A percentile compares a stretch with the other conserved stretches of the same genome.
phyloP scores from a whole-genome alignment of 2,113 vertebrate species.

The Tympanuchus pallidicinctus region DNA sequence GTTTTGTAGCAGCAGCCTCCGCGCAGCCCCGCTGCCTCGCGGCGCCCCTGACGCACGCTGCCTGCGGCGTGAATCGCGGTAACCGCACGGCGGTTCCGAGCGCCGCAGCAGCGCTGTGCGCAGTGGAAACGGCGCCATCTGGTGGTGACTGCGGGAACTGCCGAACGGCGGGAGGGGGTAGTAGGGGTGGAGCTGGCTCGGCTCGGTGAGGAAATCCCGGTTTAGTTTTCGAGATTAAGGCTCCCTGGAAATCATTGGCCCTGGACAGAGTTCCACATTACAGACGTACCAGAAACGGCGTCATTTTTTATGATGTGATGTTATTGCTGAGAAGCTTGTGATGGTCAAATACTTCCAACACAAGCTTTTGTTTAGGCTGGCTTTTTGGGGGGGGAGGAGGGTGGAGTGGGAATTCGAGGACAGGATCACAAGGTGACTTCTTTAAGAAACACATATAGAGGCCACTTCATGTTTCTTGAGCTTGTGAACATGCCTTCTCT shows the following conservation, averaged over 20 bases:
- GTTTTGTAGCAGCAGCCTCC: neutral
- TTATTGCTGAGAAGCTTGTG: neutral
- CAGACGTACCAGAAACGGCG: neutral
- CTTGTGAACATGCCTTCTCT: neutral
- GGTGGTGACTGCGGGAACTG: conserved; percentile 61
- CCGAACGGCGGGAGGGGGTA: neutral
- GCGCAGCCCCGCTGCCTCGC: neutral
- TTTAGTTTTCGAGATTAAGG: conserved; percentile 60
- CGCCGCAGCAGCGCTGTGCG: neutral
- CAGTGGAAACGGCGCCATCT: conserved; percentile 77
- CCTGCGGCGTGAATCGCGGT: neutral
- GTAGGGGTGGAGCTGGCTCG: conserved; percentile 12
- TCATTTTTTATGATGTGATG: neutral
- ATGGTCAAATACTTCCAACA: neutral
- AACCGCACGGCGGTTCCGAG: conserved; percentile 3
- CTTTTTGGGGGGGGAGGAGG: rapidly evolving
- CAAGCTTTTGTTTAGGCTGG: rapidly evolving
- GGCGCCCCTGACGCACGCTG: neutral
- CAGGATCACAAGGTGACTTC: neutral
- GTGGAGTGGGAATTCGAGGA: neutral
- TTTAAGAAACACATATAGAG: neutral
- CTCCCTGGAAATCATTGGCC: conserved; percentile 27
- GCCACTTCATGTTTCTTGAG: neutral
- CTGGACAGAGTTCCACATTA: neutral
- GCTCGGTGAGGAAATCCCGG: conserved; percentile 39